These are phyloP conservation scores for Intellagama lesueurii DNA, from an alignment of 2,797 vertebrate genomes.

Conservation along the genomic window DNA sequence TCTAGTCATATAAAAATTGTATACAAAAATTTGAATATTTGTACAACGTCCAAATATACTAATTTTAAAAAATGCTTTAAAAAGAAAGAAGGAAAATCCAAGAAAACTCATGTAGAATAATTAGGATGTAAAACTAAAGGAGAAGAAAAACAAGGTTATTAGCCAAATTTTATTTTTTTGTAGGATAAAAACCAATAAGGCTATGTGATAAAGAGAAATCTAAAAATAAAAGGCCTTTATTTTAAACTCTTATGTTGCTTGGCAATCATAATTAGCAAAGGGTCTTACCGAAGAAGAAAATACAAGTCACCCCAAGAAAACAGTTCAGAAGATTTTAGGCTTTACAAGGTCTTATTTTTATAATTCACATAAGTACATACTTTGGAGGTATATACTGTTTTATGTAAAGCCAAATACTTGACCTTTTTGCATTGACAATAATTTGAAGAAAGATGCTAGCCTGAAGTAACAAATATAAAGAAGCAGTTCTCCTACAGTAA, in stretches of 20 bases:
- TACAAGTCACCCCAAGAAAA: constrained; percentile 53
- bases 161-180: background rate
- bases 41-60: background rate
- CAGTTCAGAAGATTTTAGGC: background rate
- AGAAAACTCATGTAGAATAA: background rate
- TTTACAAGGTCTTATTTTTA: constrained; percentile 47
- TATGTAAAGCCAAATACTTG: constrained; percentile 22
- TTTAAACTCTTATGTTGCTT: constrained; percentile 30
- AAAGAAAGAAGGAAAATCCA: background rate
- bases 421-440: background rate
- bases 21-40: background rate
- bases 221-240: constrained; percentile 32
- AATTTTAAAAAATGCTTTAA: background rate
- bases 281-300: constrained; percentile 34
- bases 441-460: background rate
- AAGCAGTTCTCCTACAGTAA: background rate
- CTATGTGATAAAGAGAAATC: constrained; percentile 15
- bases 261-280: constrained; percentile 44
- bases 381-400: background rate
- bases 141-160: constrained; percentile 9
- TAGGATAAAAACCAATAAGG: constrained; percentile 30
- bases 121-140: background rate
- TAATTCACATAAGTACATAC: background rate
- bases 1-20: background rate
- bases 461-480: background rate